Evolutionary conservation across 2,797 vertebrate species (phyloP).

Genomic region (Anabacerthia variegaticeps): DNA sequence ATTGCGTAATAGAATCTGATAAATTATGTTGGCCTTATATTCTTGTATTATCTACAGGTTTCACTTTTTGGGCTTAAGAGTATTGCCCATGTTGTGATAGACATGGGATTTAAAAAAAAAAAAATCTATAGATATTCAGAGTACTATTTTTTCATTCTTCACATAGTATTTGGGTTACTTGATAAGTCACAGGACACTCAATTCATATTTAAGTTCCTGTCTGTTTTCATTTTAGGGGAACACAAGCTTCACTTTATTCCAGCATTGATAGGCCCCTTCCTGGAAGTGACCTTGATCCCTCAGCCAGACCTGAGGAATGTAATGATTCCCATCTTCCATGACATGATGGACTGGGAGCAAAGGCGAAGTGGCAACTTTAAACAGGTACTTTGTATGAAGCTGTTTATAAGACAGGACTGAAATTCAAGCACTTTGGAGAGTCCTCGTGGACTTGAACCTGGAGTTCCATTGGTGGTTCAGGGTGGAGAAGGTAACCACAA

Average conservation of each 20-base stretch:
- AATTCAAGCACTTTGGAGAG: neutral
- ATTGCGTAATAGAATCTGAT: neutral
- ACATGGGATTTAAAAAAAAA: neutral
- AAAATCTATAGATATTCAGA: neutral
- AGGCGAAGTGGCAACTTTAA: slow-evolving; percentile 96
- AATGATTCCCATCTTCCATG: slow-evolving; percentile 99
- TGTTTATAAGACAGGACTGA: neutral
- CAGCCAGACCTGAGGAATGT: slow-evolving; percentile 96
- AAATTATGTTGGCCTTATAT: neutral
- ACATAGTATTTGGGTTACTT: neutral
- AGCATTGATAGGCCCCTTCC: slow-evolving; percentile 94
- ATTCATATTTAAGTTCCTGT: neutral
- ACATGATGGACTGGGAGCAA: slow-evolving; percentile 99
- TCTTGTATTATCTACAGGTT: neutral
- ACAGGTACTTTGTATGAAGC: slow-evolving; percentile 80
- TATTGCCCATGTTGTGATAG: neutral
- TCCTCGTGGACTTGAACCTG: neutral
- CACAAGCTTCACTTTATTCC: slow-evolving; percentile 98
- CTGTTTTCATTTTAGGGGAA: slow-evolving; percentile 83
- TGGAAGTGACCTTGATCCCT: slow-evolving; percentile 97
- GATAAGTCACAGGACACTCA: neutral
- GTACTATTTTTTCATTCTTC: neutral
- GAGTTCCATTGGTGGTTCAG: neutral
- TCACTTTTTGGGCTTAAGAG: neutral
- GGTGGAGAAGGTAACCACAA: neutral